A percentile compares a stretch with the other conserved stretches of the same genome.
phyloP scores from a whole-genome alignment of 2,113 vertebrate species.

The Tapirus terrestris region DNA sequence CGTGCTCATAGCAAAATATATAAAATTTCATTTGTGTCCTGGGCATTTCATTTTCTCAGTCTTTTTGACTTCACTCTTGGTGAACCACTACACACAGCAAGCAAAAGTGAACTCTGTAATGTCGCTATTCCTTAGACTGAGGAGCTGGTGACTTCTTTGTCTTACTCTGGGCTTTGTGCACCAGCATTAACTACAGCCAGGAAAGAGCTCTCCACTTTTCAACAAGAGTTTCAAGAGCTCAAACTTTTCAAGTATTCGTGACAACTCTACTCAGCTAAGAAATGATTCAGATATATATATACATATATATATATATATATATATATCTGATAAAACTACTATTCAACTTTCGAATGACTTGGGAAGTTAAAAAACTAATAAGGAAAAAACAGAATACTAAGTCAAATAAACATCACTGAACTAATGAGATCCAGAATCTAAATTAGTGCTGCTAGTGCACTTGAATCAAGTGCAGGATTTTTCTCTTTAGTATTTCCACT shows the following conservation, averaged over 20 bases:
- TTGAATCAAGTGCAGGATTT: neutral
- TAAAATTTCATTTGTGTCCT: neutral
- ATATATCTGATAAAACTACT: neutral
- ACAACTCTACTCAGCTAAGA: neutral
- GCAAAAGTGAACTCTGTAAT: neutral
- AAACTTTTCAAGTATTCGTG: neutral
- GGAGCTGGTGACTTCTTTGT: neutral
- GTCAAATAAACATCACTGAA: conserved; percentile 14
- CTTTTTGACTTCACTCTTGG: neutral
- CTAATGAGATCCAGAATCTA: conserved; percentile 44
- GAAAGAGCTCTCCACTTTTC: neutral
- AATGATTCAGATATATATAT: neutral
- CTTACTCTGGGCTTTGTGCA: neutral
- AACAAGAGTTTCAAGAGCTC: neutral
- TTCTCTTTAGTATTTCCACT: neutral
- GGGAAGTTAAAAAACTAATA: neutral
- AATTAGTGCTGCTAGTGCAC: neutral
- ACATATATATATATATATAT: neutral
- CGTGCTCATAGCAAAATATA: neutral
- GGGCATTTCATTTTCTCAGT: neutral
- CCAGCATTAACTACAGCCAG: neutral
- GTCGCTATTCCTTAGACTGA: neutral
- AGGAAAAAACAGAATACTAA: neutral
- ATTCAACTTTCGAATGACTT: neutral
- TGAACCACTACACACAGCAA: conserved; percentile 1